A percentile compares a stretch with the other conserved stretches of the same genome.
Conservation (phyloP, 2,888 invertebrate species). For the Clostera curtula region DNA sequence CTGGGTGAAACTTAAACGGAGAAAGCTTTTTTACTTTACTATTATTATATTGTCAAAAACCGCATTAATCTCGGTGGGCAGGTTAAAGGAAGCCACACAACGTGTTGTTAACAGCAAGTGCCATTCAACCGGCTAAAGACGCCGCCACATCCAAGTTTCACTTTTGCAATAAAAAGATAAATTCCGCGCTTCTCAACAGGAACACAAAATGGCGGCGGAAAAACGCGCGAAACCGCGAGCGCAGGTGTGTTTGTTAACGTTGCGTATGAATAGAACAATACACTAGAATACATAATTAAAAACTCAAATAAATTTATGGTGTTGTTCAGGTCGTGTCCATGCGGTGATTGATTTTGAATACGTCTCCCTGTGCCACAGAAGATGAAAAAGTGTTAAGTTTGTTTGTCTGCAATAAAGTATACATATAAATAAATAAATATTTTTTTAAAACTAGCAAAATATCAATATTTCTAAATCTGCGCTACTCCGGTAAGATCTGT, state of each 20-base stretch:
- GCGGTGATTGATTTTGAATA: too few species aligned
- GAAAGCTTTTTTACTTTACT: slow-evolving; percentile 24
- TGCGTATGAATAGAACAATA: slow-evolving; percentile 52
- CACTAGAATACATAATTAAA: slow-evolving; percentile 24
- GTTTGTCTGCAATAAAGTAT: too few species aligned
- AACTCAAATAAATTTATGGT: slow-evolving; percentile 10
- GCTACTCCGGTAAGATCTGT: too few species aligned
- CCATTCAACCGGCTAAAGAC: slow-evolving; percentile 34
- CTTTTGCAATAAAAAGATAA: slow-evolving; percentile 55
- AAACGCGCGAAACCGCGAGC: slow-evolving; percentile 42
- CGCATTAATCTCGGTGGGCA: slow-evolving; percentile 26
- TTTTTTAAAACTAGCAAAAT: too few species aligned
- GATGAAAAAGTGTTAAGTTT: too few species aligned
- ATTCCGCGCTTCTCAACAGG: slow-evolving; percentile 41
- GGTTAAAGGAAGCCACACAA: slow-evolving; percentile 25
- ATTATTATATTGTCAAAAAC: slow-evolving; percentile 19
- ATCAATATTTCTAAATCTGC: too few species aligned
- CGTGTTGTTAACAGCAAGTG: slow-evolving; percentile 27
- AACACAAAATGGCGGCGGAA: slow-evolving; percentile 53
- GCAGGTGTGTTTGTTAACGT: slow-evolving; percentile 39
- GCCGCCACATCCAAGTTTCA: slow-evolving; percentile 46
- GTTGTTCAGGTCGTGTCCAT: too few species aligned
- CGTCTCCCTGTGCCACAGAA: too few species aligned
- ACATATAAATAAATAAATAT: too few species aligned
- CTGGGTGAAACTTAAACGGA: slow-evolving; percentile 8